Percentiles rank a stretch among this genome's conserved stretches.
Evolutionary conservation across 2,888 invertebrate genomes (phyloP).

Genomic region (Chydorus sphaericus): DNA sequence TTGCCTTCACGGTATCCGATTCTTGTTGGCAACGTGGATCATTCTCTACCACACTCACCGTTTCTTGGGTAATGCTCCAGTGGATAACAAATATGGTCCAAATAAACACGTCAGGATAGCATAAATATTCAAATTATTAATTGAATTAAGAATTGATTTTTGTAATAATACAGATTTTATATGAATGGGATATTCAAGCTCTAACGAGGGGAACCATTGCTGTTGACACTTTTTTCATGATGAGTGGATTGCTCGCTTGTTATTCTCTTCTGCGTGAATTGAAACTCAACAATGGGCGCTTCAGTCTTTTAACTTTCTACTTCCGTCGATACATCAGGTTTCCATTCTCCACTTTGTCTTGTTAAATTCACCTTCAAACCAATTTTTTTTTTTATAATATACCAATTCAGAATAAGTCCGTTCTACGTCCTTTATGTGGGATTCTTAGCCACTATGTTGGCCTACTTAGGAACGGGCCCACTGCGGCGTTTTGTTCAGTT

Average conservation of each 20-base stretch:
- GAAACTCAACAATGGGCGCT: neutral
- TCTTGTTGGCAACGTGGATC: neutral
- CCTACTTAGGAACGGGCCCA: constrained; percentile 53
- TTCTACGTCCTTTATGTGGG: constrained; percentile 54
- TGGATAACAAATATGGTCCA: no score
- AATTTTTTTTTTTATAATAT: neutral
- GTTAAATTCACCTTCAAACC: neutral
- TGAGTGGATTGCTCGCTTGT: constrained; percentile 31
- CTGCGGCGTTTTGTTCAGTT: constrained; percentile 58
- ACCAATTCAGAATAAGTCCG: constrained; percentile 59
- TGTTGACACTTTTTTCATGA: constrained; percentile 74
- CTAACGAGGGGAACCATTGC: constrained; percentile 73
- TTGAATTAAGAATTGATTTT: no score
- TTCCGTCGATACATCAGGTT: constrained; percentile 23
- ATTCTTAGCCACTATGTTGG: constrained; percentile 55
- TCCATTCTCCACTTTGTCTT: constrained; percentile 13
- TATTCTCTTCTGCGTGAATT: neutral
- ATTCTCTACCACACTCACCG: neutral
- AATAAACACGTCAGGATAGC: no score
- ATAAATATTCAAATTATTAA: no score
- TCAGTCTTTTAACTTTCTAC: neutral
- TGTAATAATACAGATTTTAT: neutral
- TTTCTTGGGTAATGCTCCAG: no score
- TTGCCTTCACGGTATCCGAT: neutral
- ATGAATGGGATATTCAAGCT: constrained; percentile 43